These are phyloP conservation scores for Nipponacmea schrenckii DNA, from an alignment of 2,888 invertebrate species.

Conservation along the genomic window DNA sequence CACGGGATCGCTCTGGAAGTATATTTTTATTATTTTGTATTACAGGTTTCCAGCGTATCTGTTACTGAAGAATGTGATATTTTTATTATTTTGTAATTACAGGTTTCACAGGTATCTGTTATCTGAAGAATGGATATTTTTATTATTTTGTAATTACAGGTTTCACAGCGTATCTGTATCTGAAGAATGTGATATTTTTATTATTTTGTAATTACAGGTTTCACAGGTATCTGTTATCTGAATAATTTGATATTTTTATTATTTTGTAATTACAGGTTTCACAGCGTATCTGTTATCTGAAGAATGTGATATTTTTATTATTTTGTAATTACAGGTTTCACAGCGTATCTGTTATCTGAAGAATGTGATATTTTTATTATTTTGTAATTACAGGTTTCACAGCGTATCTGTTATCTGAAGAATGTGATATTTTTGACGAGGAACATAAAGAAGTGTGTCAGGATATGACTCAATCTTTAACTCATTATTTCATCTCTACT, in stretches of 20 bases:
- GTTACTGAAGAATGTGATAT: too few relatives aligned
- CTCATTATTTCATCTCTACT: conserved; percentile 71
- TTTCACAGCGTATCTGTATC: too few relatives aligned
- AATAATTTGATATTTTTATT: not conserved
- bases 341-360: conserved; percentile 65
- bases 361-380: conserved; percentile 71
- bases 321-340: conserved; percentile 56
- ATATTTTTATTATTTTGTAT: too few relatives aligned
- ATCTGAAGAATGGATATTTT: too few relatives aligned
- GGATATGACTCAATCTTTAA: conserved; percentile 72
- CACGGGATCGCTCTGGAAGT: too few relatives aligned
- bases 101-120: too few relatives aligned
- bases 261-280: conserved; percentile 53
- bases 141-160: too few relatives aligned
- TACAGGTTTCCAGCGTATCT: too few relatives aligned
- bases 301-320: conserved; percentile 71
- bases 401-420: conserved; percentile 65
- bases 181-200: too few relatives aligned
- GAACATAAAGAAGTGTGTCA: conserved; percentile 69
- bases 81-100: too few relatives aligned
- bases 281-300: conserved; percentile 65
- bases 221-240: too few relatives aligned
- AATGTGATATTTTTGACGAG: conserved; percentile 72
- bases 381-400: conserved; percentile 57
- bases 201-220: too few relatives aligned